Conservation (phyloP, 1,140 invertebrate species). For the Philaenus spumarius region DNA sequence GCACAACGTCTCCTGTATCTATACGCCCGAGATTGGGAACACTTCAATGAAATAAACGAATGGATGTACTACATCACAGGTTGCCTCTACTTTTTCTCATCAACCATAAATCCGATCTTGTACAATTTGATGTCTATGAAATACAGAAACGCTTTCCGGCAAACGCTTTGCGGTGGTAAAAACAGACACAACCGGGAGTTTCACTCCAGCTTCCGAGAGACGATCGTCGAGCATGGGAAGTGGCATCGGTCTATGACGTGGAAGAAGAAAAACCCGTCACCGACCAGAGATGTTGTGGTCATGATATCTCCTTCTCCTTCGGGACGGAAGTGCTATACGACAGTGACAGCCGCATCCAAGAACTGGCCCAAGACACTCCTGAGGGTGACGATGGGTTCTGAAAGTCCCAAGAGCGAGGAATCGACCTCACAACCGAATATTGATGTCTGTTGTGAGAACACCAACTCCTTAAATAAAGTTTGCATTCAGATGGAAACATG, state of each 20-base stretch:
- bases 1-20: conserved; percentile 75
- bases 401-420: background rate
- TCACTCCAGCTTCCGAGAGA: conserved; percentile 24
- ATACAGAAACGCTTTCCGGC: conserved; percentile 72
- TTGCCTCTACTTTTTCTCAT: conserved; percentile 79
- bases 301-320: background rate
- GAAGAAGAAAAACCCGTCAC: background rate
- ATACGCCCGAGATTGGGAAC: conserved; percentile 51
- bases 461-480: too few species aligned
- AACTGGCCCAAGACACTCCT: background rate
- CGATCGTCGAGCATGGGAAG: background rate
- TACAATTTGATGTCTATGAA: conserved; percentile 88
- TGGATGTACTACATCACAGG: conserved; percentile 73
- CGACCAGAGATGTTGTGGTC: background rate
- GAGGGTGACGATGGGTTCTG: background rate
- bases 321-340: background rate
- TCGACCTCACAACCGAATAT: too few species aligned
- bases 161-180: conserved; percentile 51
- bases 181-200: conserved; percentile 16
- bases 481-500: too few species aligned
- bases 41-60: conserved; percentile 63
- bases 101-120: conserved; percentile 83
- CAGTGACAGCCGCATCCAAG: background rate
- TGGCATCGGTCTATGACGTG: background rate
- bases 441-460: too few species aligned